phyloP scores from a whole-genome alignment of 2,888 invertebrate genomes.

The Anarsia innoxiella region DNA sequence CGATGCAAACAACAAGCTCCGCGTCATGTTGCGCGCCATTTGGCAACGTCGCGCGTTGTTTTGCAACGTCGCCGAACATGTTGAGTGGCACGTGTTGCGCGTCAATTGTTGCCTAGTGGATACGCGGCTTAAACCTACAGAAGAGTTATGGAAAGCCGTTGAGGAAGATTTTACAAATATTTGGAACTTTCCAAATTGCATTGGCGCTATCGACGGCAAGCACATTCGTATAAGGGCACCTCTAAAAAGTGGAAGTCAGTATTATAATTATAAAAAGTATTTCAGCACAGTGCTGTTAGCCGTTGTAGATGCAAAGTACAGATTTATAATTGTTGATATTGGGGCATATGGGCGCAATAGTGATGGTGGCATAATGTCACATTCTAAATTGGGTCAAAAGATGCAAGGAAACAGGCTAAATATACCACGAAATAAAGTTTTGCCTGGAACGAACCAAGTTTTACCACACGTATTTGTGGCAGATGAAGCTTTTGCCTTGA shows the following conservation, averaged over 20 bases:
- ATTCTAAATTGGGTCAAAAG: slow-evolving; percentile 18
- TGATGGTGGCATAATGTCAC: slow-evolving; percentile 22
- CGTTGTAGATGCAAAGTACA: slow-evolving; percentile 16
- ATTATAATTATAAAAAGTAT: slow-evolving; percentile 16
- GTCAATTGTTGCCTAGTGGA: too few relatives aligned
- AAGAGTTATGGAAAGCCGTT: slow-evolving; percentile 15
- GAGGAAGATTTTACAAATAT: slow-evolving; percentile 14
- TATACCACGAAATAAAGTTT: slow-evolving; percentile 19
- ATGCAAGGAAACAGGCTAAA: slow-evolving; percentile 19
- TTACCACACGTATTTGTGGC: slow-evolving; percentile 26
- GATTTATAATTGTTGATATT: slow-evolving; percentile 17
- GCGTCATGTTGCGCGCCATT: too few relatives aligned
- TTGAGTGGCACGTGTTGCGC: too few relatives aligned
- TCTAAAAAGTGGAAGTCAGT: slow-evolving; percentile 16
- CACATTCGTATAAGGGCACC: slow-evolving; percentile 18
- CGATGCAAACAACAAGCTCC: too few relatives aligned
- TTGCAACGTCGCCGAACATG: too few relatives aligned
- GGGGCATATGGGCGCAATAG: slow-evolving; percentile 19
- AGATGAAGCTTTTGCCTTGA: slow-evolving; percentile 31
- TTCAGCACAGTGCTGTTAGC: not conserved
- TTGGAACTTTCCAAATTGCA: slow-evolving; percentile 17
- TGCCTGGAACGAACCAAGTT: too few relatives aligned
- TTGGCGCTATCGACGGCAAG: slow-evolving; percentile 21
- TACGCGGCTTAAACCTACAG: too few relatives aligned
- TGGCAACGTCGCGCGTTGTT: too few relatives aligned